Percentiles rank a stretch among this genome's conserved stretches.
Conservation (phyloP, 1,140 invertebrate species). For the Stratiolaelaps scimitus region DNA sequence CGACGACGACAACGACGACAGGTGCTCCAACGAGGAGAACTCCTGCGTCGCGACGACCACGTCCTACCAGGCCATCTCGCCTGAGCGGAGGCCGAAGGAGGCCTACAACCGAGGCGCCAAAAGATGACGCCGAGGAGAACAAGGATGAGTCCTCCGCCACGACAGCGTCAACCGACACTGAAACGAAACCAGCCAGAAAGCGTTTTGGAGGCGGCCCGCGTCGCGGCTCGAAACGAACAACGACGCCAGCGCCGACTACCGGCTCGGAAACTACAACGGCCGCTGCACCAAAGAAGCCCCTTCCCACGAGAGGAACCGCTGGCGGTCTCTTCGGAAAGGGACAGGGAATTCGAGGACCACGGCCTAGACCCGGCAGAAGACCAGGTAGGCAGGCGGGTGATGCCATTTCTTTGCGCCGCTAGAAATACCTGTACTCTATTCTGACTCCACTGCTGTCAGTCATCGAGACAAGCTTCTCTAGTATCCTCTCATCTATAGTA, state of each 20-base stretch:
- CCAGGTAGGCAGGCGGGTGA: slow-evolving; percentile 15
- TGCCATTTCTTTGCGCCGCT: no score
- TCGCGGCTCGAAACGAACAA: slow-evolving; percentile 14
- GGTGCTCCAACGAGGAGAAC: neutral
- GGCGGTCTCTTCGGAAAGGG: slow-evolving; percentile 21
- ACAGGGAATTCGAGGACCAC: slow-evolving; percentile 18
- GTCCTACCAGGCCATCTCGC: slow-evolving; percentile 15
- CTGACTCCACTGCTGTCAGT: no score
- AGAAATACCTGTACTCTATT: no score
- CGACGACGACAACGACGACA: slow-evolving; percentile 6
- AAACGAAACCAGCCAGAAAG: slow-evolving; percentile 7
- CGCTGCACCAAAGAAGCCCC: slow-evolving; percentile 16
- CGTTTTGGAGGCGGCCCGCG: slow-evolving; percentile 22
- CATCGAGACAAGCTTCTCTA: no score
- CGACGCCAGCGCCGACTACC: neutral
- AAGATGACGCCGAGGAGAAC: neutral
- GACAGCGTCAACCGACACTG: neutral
- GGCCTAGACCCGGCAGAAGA: slow-evolving; percentile 14
- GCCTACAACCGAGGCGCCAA: slow-evolving; percentile 6
- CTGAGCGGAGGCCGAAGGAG: slow-evolving; percentile 1
- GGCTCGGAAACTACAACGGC: neutral
- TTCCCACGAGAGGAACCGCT: slow-evolving; percentile 17
- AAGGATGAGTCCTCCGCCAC: neutral
- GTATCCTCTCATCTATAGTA: no score
- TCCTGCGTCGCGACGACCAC: neutral